A percentile compares a stretch with the other conserved stretches of the same genome.
Evolutionary conservation across 2,888 invertebrate genomes (phyloP).

Genomic region (Litoditis marina): DNA sequence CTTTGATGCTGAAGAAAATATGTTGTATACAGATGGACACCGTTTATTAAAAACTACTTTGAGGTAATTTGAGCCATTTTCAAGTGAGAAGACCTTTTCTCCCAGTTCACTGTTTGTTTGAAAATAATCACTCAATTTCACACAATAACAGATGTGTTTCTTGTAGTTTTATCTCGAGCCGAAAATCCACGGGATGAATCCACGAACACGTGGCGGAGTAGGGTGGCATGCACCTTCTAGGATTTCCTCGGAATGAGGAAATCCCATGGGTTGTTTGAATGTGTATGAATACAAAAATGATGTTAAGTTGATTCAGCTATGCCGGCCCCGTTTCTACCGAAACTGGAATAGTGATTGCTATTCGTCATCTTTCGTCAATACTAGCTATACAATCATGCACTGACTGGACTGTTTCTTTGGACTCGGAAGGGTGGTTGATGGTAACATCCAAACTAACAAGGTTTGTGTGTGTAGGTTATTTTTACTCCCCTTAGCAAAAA

Average conservation of each 20-base stretch:
- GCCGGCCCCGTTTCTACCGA: neutral
- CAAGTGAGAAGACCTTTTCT: no score
- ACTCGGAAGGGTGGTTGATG: conserved; percentile 20
- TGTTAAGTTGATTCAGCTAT: neutral
- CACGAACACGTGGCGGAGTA: no score
- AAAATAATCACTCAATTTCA: no score
- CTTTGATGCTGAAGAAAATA: conserved; percentile 20
- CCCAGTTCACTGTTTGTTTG: no score
- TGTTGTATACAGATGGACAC: conserved; percentile 26
- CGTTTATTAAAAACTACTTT: conserved; percentile 5
- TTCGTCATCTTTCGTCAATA: conserved; percentile 23
- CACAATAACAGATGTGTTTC: no score
- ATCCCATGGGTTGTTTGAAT: no score
- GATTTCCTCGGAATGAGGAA: no score
- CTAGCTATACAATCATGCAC: conserved; percentile 13
- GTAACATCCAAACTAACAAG: conserved; percentile 25
- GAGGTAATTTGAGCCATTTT: neutral
- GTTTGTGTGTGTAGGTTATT: no score
- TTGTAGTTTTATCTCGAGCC: no score
- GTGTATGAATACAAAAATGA: no score
- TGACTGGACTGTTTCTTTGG: conserved; percentile 19
- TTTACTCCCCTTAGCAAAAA: neutral
- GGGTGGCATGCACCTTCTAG: no score
- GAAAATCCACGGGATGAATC: no score
- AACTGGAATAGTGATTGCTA: neutral